Evolutionary conservation across 2,888 invertebrate species (phyloP).

Genomic region (Drosophila antonietae): DNA sequence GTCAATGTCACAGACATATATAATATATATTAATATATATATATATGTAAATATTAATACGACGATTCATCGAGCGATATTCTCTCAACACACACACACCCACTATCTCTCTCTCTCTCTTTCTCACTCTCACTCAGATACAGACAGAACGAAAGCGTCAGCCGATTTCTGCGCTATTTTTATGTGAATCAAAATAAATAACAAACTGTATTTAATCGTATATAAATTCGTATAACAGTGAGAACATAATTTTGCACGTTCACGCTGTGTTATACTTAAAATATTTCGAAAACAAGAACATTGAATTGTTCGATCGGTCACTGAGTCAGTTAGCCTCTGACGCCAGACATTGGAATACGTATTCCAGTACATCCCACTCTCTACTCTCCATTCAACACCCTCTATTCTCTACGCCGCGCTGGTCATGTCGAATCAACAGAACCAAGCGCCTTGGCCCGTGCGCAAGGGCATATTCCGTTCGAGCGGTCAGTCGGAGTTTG

Average conservation of each 20-base stretch:
- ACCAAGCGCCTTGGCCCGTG: conserved; percentile 91
- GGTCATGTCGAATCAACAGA: conserved; percentile 83
- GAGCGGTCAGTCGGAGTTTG: conserved; percentile 84
- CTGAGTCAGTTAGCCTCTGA: conserved; percentile 3
- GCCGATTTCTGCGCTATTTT: conserved; percentile 76
- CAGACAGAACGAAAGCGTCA: conserved; percentile 24
- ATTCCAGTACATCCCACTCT: background rate
- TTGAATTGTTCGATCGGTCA: conserved; percentile 17
- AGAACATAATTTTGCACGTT: conserved; percentile 33
- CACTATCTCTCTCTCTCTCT: conserved; percentile 14
- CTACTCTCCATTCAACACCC: background rate
- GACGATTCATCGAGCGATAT: background rate
- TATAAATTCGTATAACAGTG: conserved; percentile 28
- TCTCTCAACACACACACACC: conserved; percentile 8
- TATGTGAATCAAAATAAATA: conserved; percentile 71
- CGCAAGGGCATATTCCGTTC: conserved; percentile 87
- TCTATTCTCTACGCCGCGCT: background rate
- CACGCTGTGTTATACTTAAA: conserved; percentile 28
- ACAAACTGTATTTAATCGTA: conserved; percentile 34
- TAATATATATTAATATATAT: background rate
- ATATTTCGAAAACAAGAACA: conserved; percentile 26
- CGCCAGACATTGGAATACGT: conserved; percentile 38
- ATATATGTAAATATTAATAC: conserved; percentile 1
- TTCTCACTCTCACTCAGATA: conserved; percentile 4
- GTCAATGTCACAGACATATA: conserved; percentile 58